phyloP scores from a whole-genome alignment of 2,888 invertebrate genomes.

The Mythimna impura region DNA sequence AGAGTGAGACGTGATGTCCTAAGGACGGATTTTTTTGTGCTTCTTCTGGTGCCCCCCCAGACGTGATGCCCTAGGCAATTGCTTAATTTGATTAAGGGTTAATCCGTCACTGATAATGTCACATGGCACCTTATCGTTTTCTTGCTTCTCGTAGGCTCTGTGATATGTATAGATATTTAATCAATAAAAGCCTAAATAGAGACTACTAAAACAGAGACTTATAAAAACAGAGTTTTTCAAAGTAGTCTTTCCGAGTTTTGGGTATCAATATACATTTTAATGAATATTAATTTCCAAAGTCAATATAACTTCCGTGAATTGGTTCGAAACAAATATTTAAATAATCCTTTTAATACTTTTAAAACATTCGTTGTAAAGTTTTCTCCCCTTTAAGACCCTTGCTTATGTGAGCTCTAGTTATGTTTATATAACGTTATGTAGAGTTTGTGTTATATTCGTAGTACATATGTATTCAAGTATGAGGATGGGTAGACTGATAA shows the following conservation, averaged over 20 bases:
- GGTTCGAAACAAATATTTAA: slow-evolving; percentile 45
- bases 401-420: slow-evolving; percentile 30
- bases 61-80: too few species aligned
- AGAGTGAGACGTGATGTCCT: too few species aligned
- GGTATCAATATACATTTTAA: slow-evolving; percentile 32
- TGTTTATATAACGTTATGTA: slow-evolving; percentile 5
- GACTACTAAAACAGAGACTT: background rate
- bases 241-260: slow-evolving; percentile 18
- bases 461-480: slow-evolving; percentile 30
- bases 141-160: background rate
- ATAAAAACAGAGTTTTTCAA: slow-evolving; percentile 5
- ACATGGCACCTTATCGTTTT: background rate
- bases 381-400: slow-evolving; percentile 14
- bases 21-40: too few species aligned
- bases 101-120: too few species aligned
- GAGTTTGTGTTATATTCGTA: slow-evolving; percentile 20
- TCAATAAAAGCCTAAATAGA: background rate
- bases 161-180: too few species aligned
- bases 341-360: slow-evolving; percentile 45
- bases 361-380: slow-evolving; percentile 36
- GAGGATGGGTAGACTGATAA: slow-evolving; percentile 16
- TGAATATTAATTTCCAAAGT: slow-evolving; percentile 44
- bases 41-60: too few species aligned
- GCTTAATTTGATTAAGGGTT: too few species aligned
- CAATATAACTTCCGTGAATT: slow-evolving; percentile 48